Base-by-base conservation (phyloP, 2,113 vertebrate species). In the Oophaga pumilio region DNA sequence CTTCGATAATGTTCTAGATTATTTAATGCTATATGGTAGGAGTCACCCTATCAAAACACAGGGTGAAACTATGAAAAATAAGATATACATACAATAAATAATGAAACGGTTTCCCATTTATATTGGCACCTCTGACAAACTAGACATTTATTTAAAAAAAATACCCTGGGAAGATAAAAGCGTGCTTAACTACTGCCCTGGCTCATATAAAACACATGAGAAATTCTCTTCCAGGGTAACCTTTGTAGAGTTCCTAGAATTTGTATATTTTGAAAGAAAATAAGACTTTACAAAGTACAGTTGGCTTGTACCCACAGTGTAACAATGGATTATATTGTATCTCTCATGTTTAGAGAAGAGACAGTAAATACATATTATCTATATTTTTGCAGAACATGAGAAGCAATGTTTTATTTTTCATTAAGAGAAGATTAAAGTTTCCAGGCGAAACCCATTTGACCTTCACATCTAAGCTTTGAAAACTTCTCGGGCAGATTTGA, bases 331-430 rank as follows among this genome's bases (percentile, higher is more conserved):
- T 52, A 57, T 57, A 88, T 77, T 88, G 87, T 88, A 77, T 53
- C 81, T 15, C 49, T 12, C 62, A 56, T 82, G 71, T 84, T 88
- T 88, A 52, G 57, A 77, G 82, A 88, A 84, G 80, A 88, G 84
- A 88, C 87, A 84, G 80, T 77, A 83, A 83, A 77, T 76, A 80
- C 49, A 77, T 76, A 49, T 66, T 84, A 88, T 88, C 87, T 88
- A 17, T 76, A 83, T 88, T 84, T 84, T 68, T 88, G 15, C 87
- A 88, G 73, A 14, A 77, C 52, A 15, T 13, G 24, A 59, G 49
- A 84, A 79, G 15, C 71, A 84, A 43, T 77, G 81, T 88, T 88
- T 84, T 88, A 77, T 49, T 77, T 88, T 88, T 82, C 87, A 88
- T 28, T 77, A 56, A 71, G 12, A 82, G 28, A 53, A 74, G 87